phyloP scores from a whole-genome alignment of 2,113 vertebrate species.

The Hypocryptadius cinnamomeus region DNA sequence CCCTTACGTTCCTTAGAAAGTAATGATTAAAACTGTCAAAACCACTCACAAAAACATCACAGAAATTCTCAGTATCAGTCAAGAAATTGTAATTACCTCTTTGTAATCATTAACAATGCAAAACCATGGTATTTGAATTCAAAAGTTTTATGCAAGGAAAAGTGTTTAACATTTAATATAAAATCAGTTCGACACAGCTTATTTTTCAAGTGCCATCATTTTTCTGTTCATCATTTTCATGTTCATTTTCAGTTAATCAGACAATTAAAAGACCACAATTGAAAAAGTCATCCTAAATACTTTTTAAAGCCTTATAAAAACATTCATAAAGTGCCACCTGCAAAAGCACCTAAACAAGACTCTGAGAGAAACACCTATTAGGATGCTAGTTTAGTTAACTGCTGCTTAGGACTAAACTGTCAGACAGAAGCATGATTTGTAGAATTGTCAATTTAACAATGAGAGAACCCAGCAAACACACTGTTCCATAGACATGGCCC shows the following conservation, averaged over 20 bases:
- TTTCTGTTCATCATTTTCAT: not conserved
- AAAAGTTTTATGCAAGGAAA: conserved; percentile 7
- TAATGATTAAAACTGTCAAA: not conserved
- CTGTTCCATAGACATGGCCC: not conserved
- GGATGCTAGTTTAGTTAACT: not conserved
- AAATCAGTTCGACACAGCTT: not conserved
- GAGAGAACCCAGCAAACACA: not conserved
- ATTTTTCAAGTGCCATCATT: not conserved
- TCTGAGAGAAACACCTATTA: not conserved
- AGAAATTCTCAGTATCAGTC: not conserved
- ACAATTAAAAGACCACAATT: not conserved
- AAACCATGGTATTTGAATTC: not conserved
- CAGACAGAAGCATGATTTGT: not conserved
- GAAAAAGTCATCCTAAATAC: not conserved
- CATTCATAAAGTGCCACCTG: conserved; percentile 13
- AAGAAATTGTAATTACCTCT: not conserved
- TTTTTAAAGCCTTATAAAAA: conserved; percentile 5
- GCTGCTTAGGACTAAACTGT: not conserved
- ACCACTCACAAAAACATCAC: not conserved
- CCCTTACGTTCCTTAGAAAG: not conserved
- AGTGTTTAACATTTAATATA: not conserved
- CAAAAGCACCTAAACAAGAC: not conserved
- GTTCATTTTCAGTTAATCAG: not conserved
- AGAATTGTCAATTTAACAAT: not conserved
- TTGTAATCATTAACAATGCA: not conserved